Base-by-base conservation (phyloP, 2,113 vertebrate species). In the Podarcis muralis region DNA sequence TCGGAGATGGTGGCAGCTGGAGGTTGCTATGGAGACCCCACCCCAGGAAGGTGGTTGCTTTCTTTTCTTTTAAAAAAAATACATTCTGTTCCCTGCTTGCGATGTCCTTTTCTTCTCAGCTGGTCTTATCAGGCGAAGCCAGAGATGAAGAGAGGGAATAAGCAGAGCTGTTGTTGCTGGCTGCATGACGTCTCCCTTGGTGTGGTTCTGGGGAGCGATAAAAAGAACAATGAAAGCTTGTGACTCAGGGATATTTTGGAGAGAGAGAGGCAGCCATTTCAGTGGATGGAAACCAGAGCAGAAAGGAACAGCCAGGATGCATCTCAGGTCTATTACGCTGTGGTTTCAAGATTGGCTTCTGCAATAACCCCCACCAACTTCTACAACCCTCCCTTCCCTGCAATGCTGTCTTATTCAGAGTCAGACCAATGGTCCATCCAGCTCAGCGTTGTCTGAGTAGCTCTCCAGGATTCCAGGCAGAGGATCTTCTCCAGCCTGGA, bases 1-100 rank as follows among this genome's bases (percentile, higher is more conserved):
- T 37, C 18, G 3, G 57, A 48, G 83, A 57, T 18, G 53, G 32
- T 18, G 37, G 40, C 20, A 27, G 15, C 35, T 65, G 5, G 15
- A 62, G 18, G 90, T 91, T 93, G 77, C 90, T 88, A 90, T 91
- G 88, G 78, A 53, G 40, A 91, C 83, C 83, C 85, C 84, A 59
- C 76, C 80, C 81, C 62, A 53, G 48, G 11, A 53, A 53, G 48
- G 48, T 53, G 48, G 11, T 53, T 53, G 48, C 48, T 53, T 53
- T 53, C 48, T 53, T 53, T 53, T 53, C 48, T 53, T 9, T 11
- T 11, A 2, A 11, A 48, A 11, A 2, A 53, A 53, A 74, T 32
- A 35, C 71, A 32, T 13, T 40, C 65, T 25, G 69, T 83, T 66
- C 62, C 25, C 4, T 53, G 40, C 74, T 40, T 16, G 22, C 22